These are phyloP conservation scores for Lordiphosa fenestrarum DNA, from an alignment of 2,888 invertebrate genomes.

Conservation along the genomic window DNA sequence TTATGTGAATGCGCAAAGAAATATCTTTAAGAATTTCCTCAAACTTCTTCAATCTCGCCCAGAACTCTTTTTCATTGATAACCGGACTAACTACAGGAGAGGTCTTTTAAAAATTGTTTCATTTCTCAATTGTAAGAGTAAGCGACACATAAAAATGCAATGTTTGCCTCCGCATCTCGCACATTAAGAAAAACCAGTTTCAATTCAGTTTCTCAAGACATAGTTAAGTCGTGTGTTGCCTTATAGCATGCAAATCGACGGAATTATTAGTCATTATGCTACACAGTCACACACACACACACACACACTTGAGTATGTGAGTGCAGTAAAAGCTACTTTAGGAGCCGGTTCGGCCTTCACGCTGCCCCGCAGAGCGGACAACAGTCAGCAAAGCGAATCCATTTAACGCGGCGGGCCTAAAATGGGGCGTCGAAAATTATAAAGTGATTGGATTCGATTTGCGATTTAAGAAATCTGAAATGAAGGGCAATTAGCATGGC, in stretches of 20 bases:
- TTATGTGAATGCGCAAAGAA: too few species aligned
- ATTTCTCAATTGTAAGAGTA: slow-evolving; percentile 16
- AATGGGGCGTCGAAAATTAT: slow-evolving; percentile 50
- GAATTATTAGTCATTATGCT: slow-evolving; percentile 50
- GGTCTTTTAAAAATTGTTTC: slow-evolving; percentile 34
- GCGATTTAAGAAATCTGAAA: slow-evolving; percentile 16
- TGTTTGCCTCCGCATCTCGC: background rate
- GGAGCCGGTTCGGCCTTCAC: slow-evolving; percentile 43
- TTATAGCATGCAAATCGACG: slow-evolving; percentile 48
- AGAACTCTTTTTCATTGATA: background rate
- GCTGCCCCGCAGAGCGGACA: slow-evolving; percentile 25
- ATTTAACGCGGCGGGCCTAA: slow-evolving; percentile 34
- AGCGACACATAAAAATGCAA: slow-evolving; percentile 3
- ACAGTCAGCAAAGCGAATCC: slow-evolving; percentile 26
- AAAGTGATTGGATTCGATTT: slow-evolving; percentile 40
- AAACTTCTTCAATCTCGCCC: too few species aligned
- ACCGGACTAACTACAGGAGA: slow-evolving; percentile 27
- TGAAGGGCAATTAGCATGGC: slow-evolving; percentile 21
- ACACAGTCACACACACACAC: slow-evolving; percentile 14
- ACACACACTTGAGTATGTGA: slow-evolving; percentile 8
- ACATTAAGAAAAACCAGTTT: slow-evolving; percentile 14
- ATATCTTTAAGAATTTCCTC: too few species aligned
- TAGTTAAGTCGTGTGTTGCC: slow-evolving; percentile 25
- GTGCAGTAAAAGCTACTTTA: slow-evolving; percentile 15
- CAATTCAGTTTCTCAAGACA: slow-evolving; percentile 33